Evolutionary conservation across 1,140 invertebrate species (phyloP), one percentile per base, ranked within the genome.

Genomic region (Trichonephila inaurata): DNA sequence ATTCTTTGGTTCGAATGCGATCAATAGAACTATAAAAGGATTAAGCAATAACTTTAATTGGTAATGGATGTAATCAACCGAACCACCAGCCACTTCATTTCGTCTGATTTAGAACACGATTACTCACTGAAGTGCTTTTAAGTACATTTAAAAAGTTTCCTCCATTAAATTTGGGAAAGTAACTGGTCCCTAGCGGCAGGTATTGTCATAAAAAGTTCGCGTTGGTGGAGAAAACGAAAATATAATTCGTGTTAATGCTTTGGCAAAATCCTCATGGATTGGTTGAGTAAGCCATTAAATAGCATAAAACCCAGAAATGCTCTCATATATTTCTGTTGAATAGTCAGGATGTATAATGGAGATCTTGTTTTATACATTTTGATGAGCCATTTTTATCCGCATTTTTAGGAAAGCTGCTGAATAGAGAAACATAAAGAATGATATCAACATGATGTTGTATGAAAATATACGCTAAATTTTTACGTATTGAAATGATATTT

Each of bases 11-110:
- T 40, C 5, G 28, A 77, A 19, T 40, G 18, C 33, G 21, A 60
- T 85, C 83, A 85, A 85, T 85, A 24, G 2, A 28, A 24, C 83
- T 33, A 85, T 85, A 24, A 85, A 85, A 61, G 58, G 51, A 85
- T 85, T 60, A 40, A 88, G 86, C 33, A 88, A 88, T 88, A 88
- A 88, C 86, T 88, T 66, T 88, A 88, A 88, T 64, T 88, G 86
- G 61, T 62, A 61, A 21, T 40, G 33, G 82, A 88, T 64, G 86
- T 24, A 88, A 88, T 88, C 86, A 88, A 58, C 12, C 33, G 83
- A 88, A 58, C 33, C 86, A 19, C 51, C 24, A 64, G 21, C 33
- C 62, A 88, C 60, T 88, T 88, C 86, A 64, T 64, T 62, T 64
- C 21, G 62, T 40, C 61, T 88, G 86, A 88, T 88, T 64, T 88